Conservation (phyloP, 2,888 invertebrate genomes). For the Cryptophagus acutangulus region DNA sequence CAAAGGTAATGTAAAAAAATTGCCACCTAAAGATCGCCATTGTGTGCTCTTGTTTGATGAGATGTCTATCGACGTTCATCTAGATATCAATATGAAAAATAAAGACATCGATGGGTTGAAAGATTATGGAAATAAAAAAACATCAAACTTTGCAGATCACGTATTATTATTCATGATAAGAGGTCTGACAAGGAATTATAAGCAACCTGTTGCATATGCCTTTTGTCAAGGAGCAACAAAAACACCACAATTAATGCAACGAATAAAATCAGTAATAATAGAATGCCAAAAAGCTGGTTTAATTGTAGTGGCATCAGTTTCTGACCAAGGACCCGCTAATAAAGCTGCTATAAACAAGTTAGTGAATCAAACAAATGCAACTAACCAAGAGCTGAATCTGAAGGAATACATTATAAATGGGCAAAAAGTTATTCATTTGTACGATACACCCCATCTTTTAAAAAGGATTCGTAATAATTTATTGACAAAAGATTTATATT, state of each 20-base stretch:
- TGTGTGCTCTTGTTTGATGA: constrained; percentile 28
- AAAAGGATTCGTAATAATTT: constrained; percentile 1
- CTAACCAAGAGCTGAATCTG: no score
- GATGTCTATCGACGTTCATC: constrained; percentile 16
- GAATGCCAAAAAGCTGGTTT: constrained; percentile 22
- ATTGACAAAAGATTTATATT: not conserved
- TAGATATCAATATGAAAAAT: constrained; percentile 19
- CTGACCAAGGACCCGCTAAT: constrained; percentile 33
- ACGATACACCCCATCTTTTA: not conserved
- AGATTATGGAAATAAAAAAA: constrained; percentile 16
- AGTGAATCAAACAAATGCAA: no score
- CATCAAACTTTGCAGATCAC: constrained; percentile 27
- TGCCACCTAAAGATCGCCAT: not conserved
- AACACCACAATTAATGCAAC: constrained; percentile 14
- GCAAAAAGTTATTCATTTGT: not conserved
- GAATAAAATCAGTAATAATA: constrained; percentile 22
- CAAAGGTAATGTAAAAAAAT: no score
- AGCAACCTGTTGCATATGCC: constrained; percentile 25
- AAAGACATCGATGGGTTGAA: constrained; percentile 22
- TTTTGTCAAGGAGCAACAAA: constrained; percentile 23
- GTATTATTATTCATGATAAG: constrained; percentile 29
- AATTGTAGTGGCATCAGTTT: constrained; percentile 29
- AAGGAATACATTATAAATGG: not conserved
- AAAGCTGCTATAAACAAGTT: constrained; percentile 22
- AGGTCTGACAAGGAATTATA: constrained; percentile 27